Percentiles rank a stretch among this genome's conserved stretches.
These are phyloP conservation scores for Dascillus cervinus DNA, from an alignment of 2,888 invertebrate genomes.

Conservation along the genomic window DNA sequence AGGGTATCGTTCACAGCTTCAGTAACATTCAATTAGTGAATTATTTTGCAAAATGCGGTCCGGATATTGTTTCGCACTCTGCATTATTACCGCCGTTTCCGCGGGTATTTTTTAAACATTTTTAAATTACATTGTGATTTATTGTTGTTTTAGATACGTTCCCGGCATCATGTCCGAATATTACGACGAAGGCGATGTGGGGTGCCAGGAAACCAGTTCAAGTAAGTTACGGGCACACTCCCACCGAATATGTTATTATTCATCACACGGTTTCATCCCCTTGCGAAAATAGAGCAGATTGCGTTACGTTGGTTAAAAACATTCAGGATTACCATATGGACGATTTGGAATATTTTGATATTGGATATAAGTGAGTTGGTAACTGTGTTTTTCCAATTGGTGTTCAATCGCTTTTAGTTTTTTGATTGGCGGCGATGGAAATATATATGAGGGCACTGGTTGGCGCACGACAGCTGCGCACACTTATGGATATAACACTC, in stretches of 20 bases:
- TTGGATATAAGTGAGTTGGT: slow-evolving; percentile 50
- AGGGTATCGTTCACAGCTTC: no score
- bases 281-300: slow-evolving; percentile 42
- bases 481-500: slow-evolving; percentile 47
- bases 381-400: neutral
- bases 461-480: slow-evolving; percentile 53
- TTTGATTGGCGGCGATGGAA: slow-evolving; percentile 52
- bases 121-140: slow-evolving; percentile 1
- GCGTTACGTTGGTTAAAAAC: slow-evolving; percentile 37
- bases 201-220: slow-evolving; percentile 44
- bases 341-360: slow-evolving; percentile 45
- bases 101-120: neutral
- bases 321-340: slow-evolving; percentile 50
- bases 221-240: slow-evolving; percentile 48
- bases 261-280: slow-evolving; percentile 50
- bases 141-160: no score
- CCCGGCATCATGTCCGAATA: slow-evolving; percentile 42
- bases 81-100: no score
- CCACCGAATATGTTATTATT: slow-evolving; percentile 47
- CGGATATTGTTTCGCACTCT: no score
- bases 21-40: no score
- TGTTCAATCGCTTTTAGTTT: slow-evolving; percentile 39
- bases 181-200: slow-evolving; percentile 54
- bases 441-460: slow-evolving; percentile 52
- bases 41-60: no score